phyloP scores from a whole-genome alignment of 2,888 invertebrate genomes.

The Antitype chi region DNA sequence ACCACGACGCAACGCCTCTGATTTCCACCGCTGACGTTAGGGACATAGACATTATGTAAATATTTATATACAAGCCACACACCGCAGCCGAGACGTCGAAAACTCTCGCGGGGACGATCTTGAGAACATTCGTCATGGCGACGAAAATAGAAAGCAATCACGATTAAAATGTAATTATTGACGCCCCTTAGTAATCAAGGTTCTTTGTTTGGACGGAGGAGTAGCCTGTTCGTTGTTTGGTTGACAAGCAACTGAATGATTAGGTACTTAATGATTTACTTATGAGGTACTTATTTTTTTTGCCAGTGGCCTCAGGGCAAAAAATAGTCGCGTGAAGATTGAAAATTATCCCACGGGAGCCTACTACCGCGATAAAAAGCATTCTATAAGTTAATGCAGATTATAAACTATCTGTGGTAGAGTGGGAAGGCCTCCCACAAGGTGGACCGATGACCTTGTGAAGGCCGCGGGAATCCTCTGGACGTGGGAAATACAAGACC shows the following conservation, averaged over 20 bases:
- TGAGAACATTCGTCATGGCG: constrained; percentile 42
- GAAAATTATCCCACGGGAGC: no score
- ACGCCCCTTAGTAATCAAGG: constrained; percentile 32
- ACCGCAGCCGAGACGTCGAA: constrained; percentile 14
- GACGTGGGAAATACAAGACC: no score
- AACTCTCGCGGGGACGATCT: constrained; percentile 28
- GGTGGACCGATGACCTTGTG: no score
- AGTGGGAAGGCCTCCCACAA: no score
- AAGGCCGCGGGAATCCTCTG: no score
- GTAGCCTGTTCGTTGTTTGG: constrained; percentile 20
- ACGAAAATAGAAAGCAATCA: constrained; percentile 48
- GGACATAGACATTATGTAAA: constrained; percentile 69
- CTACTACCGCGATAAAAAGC: no score
- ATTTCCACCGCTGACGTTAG: constrained; percentile 59
- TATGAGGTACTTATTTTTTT: no score
- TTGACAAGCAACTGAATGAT: constrained; percentile 3
- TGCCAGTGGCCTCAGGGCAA: no score
- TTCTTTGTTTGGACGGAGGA: constrained; percentile 15
- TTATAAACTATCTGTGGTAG: no score
- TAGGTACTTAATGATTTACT: neutral
- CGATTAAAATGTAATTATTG: constrained; percentile 40
- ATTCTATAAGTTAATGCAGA: no score
- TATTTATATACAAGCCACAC: constrained; percentile 57
- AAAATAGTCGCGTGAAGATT: no score
- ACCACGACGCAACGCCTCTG: constrained; percentile 33